Conservation (phyloP, 1,140 invertebrate genomes). For the Hestina assimilis region DNA sequence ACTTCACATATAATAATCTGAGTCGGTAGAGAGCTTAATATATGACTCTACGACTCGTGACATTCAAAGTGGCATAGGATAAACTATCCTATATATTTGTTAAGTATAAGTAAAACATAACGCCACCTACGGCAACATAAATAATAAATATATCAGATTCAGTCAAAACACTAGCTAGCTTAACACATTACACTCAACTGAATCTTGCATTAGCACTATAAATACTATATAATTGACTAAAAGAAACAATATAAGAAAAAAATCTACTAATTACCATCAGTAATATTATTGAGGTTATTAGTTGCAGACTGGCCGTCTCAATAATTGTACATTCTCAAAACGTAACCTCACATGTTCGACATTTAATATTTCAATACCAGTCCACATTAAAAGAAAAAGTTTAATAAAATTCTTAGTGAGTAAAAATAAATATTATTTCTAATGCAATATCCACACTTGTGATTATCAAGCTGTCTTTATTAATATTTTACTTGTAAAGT, state of each 20-base stretch:
- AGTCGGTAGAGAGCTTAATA: conserved; percentile 44
- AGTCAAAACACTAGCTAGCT: conserved; percentile 11
- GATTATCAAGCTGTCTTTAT: not conserved
- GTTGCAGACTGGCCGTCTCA: conserved; percentile 11
- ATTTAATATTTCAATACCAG: conserved; percentile 20
- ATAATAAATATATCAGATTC: conserved; percentile 20
- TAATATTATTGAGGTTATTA: conserved; percentile 9
- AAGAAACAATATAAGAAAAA: conserved; percentile 14
- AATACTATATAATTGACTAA: conserved; percentile 18
- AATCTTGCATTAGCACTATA: conserved; percentile 27
- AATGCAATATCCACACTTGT: conserved; percentile 19
- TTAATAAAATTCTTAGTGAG: conserved; percentile 42
- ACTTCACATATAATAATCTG: conserved; percentile 41
- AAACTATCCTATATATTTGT: not conserved
- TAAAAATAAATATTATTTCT: conserved; percentile 53
- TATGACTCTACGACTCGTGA: conserved; percentile 28
- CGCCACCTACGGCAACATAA: conserved; percentile 33
- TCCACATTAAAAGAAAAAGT: conserved; percentile 22
- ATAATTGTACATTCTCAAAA: conserved; percentile 6
- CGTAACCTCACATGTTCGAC: not conserved
- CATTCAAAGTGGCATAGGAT: not conserved
- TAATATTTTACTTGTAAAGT: conserved; percentile 7
- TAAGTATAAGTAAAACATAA: conserved; percentile 46
- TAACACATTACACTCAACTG: conserved; percentile 27
- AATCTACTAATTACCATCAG: conserved; percentile 12